Evolutionary conservation across 2,113 vertebrate genomes (phyloP).

Genomic region (Oreotrochilus melanogaster): DNA sequence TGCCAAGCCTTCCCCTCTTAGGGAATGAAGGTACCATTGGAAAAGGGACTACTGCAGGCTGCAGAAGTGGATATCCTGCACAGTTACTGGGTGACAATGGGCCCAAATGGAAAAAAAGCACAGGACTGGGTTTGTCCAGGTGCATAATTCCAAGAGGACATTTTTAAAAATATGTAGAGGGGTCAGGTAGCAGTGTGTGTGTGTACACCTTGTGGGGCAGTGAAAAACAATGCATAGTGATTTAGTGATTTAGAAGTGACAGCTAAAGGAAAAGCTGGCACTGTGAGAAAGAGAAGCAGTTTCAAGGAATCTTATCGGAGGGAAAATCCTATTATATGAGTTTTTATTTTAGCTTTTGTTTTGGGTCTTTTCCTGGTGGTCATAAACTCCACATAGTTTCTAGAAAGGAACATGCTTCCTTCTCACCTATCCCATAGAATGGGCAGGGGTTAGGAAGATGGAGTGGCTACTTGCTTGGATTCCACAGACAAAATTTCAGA

Average conservation of each 20-base stretch:
- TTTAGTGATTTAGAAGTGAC: background rate
- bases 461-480: background rate
- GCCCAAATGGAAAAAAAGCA: background rate
- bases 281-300: background rate
- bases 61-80: background rate
- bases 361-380: background rate
- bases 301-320: background rate
- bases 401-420: background rate
- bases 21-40: background rate
- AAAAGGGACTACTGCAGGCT: background rate
- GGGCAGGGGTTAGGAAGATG: background rate
- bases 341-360: background rate
- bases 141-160: background rate
- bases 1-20: background rate
- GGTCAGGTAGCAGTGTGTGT: background rate
- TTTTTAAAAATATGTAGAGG: background rate
- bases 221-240: background rate
- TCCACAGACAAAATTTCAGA: background rate
- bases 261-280: background rate
- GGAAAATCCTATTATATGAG: background rate
- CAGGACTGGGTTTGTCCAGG: background rate
- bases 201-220: accelerated
- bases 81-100: background rate
- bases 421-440: background rate
- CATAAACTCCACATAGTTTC: background rate